Conservation (phyloP, 2,888 invertebrate genomes). For the Epistrophe eligans region DNA sequence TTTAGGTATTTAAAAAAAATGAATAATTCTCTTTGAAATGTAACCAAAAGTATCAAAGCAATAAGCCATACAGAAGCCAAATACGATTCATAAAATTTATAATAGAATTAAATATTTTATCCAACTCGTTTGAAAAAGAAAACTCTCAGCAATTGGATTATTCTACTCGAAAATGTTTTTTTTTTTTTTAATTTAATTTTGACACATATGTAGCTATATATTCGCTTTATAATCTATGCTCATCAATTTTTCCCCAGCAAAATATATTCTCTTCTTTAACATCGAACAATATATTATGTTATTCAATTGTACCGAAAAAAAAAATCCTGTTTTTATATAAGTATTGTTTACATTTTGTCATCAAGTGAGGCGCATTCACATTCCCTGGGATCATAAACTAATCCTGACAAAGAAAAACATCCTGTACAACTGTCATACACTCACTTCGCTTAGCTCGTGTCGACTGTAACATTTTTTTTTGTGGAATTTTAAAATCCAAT, state of each 20-base stretch:
- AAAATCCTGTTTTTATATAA: not conserved
- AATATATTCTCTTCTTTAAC: not conserved
- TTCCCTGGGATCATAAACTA: slow-evolving; percentile 65
- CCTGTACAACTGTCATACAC: slow-evolving; percentile 44
- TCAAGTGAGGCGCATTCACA: slow-evolving; percentile 54
- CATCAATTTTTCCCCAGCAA: not conserved
- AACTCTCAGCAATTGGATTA: no score
- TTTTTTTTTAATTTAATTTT: no score
- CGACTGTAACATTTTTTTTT: slow-evolving; percentile 48
- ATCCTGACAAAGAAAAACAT: slow-evolving; percentile 66
- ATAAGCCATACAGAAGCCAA: no score
- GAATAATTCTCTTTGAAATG: no score
- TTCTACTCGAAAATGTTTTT: no score
- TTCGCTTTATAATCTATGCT: no score
- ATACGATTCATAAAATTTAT: no score
- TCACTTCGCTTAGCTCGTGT: slow-evolving; percentile 36
- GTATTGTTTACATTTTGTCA: slow-evolving; percentile 68
- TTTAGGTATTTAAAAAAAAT: no score
- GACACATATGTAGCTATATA: no score
- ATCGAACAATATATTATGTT: not conserved
- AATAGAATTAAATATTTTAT: no score
- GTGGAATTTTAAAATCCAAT: slow-evolving; percentile 73
- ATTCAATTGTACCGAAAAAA: not conserved
- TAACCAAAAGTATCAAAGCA: no score
- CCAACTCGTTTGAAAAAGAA: no score